Base-by-base conservation (phyloP, 2,888 invertebrate genomes). In the Punctoribates punctum region DNA sequence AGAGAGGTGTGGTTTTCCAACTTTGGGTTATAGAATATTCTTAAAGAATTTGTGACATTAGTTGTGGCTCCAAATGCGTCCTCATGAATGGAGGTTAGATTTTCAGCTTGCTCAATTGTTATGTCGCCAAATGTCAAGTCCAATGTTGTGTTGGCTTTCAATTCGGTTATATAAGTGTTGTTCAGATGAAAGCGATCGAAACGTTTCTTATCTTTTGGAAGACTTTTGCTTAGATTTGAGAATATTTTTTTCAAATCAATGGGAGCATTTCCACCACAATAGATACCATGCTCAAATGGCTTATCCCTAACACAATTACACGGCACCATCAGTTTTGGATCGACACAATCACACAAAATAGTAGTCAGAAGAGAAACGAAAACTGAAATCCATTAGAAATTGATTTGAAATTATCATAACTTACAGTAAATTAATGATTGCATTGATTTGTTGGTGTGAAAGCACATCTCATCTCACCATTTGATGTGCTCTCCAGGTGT, bases 21-120 rank as follows among this genome's bases (percentile, higher is more conserved):
- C 20, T n/a, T 20, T 54, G 54, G 54, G n/a, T 54, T 54, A 23
- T 54, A 54, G 23, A 54, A 54, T 54, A 54, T 54, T 20, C 54
- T n/a, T 2, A 54, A n/a, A 5, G 54, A 54, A 20, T n/a, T 54
- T 54, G 54, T 54, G 1, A 20, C 23, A 5, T 23, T 5, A 23
- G 20, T 54, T 8, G 54, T 54, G 8, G 5, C 54, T n/a, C 54
- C 54, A 9, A 54, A 54, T 9, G 54, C 54, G 54, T 54, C 23
- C 20, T n/a, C 54, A 54, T 54, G 9, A 23, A 54, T 54, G 6
- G 3, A 23, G 13, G 6, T n/a, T 23, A 54, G 13, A 20, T 23
- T 54, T 23, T 54, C n/a, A 20, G 54, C 54, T 23, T 54, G 54
- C 13, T 54, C 54, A 23, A 54, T 23, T n/a, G 23, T 23, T n/a